Percentiles rank a stretch among this genome's conserved stretches.
Conservation (phyloP, 2,797 vertebrate species). For the Hydrophis major region DNA sequence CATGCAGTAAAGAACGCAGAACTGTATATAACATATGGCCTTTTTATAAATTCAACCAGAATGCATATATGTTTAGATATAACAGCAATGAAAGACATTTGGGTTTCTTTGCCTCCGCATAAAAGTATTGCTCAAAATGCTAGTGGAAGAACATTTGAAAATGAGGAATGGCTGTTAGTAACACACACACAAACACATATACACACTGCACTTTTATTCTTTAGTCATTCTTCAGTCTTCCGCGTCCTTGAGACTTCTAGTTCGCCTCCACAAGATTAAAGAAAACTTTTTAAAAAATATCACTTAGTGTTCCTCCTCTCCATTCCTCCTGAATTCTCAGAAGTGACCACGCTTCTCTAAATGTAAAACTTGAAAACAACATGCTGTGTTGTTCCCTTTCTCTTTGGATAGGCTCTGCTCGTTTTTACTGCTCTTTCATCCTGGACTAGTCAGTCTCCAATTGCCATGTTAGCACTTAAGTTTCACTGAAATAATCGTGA, state of each 20-base stretch:
- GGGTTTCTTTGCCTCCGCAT: not conserved
- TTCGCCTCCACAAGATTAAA: not conserved
- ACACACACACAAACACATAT: not conserved
- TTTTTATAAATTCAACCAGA: not conserved
- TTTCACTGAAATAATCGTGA: not conserved
- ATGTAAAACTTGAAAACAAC: not conserved
- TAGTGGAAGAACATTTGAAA: not conserved
- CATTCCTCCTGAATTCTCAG: not conserved
- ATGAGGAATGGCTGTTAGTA: not conserved
- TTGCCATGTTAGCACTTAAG: not conserved
- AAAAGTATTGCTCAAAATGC: not conserved
- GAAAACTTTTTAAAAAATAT: not conserved
- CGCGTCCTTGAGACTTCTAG: not conserved
- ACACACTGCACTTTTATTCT: not conserved
- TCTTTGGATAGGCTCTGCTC: not conserved
- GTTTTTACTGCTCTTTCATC: not conserved
- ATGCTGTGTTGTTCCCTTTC: not conserved
- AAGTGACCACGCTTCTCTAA: not conserved
- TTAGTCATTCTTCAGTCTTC: not conserved
- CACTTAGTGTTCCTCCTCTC: not conserved
- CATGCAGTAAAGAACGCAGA: not conserved
- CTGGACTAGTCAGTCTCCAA: not conserved
- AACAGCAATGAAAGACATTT: not conserved
- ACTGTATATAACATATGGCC: not conserved
- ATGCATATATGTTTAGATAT: not conserved